Percentiles rank a stretch among this genome's conserved stretches.
Conservation (phyloP, 1,140 invertebrate genomes). For the Sarcophaga peregrina region DNA sequence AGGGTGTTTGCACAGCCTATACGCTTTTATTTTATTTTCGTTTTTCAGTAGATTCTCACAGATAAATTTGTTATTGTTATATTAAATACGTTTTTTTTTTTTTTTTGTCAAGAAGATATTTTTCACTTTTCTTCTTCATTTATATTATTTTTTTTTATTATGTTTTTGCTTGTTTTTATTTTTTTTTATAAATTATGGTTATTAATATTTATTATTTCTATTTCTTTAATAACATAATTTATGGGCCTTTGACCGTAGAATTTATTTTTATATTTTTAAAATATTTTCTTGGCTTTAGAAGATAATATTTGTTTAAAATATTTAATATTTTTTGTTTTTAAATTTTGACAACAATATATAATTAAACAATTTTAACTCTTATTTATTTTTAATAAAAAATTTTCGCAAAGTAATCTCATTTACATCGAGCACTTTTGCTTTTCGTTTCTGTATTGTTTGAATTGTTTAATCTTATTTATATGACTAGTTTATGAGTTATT, state of each 20-base stretch:
- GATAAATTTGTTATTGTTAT: not conserved
- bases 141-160: not conserved
- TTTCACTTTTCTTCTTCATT: not conserved
- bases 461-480: too few species aligned
- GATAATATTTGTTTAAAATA: too few species aligned
- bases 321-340: too few species aligned
- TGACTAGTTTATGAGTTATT: too few species aligned
- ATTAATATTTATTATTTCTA: not conserved
- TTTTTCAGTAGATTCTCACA: not conserved
- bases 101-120: not conserved
- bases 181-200: not conserved
- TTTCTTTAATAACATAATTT: slow-evolving; percentile 17
- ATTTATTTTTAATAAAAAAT: too few species aligned
- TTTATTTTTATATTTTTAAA: not conserved
- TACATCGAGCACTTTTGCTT: too few species aligned
- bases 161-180: not conserved
- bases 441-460: too few species aligned
- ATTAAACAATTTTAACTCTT: too few species aligned
- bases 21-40: not conserved
- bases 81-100: too few species aligned
- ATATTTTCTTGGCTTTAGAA: not conserved
- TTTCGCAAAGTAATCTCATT: too few species aligned
- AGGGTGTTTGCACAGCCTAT: too few species aligned
- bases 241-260: slow-evolving; percentile 1
- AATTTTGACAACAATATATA: too few species aligned